Base-by-base conservation (phyloP, 2,113 vertebrate genomes). In the Atrichornis clamosus region DNA sequence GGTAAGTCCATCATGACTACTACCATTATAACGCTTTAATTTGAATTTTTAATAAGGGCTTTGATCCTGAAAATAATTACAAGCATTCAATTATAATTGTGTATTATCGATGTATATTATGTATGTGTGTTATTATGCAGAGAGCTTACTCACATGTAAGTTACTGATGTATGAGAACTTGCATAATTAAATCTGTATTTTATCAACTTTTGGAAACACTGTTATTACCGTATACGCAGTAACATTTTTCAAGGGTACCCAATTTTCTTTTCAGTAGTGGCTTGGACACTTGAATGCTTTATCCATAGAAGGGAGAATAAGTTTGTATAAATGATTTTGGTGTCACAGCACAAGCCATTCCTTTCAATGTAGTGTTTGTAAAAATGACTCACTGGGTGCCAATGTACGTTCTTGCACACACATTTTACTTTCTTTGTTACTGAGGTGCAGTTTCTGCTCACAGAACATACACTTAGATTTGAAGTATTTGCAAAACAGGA, bases 31-130 rank as follows among this genome's bases (percentile, higher is more conserved):
- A 70, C 9, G 3, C 44, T 92, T 91, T 88, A 86, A 94, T 93
- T 70, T 95, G 59, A 90, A 88, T 95, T 95, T 85, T 90, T 92
- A 95, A 73, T 95, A 60, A 88, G 76, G 75, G 33, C 84, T 95
- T 96, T 95, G 90, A 96, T 96, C 92, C 85, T 93, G 63, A 91
- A 88, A 88, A 91, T 92, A 93, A 95, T 97, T 96, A 93, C 85
- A 92, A 93, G 64, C 79, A 74, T 94, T 90, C 72, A 74, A n/a
- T 96, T 94, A 83, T 80, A 58, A 74, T 32, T 83, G 33, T 91
- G n/a, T 77, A 39, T 77, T 94, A 86, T 88, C 10, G 0, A 64
- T 88, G 27, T 91, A 58, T 85, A 76, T 87, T 84, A 65, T 87
- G 33, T 76, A 46, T 90, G 58, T 62, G n/a, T 77, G 24, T 90